Conservation (phyloP, 64 coral and sea anemone species). For the Montipora capricornis region DNA sequence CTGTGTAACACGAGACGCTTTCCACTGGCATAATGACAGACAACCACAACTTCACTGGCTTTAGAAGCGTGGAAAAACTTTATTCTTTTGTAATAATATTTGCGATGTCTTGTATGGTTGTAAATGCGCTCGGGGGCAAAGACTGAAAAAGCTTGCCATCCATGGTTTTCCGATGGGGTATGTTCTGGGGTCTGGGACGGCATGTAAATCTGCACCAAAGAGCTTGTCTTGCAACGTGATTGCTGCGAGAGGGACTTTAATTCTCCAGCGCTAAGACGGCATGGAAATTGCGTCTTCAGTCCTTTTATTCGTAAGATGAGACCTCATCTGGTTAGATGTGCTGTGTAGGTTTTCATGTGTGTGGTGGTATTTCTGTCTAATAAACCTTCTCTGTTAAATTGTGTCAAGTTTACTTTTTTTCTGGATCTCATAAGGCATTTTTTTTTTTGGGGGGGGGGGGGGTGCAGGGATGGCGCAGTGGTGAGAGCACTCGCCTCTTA, state of each 20-base stretch:
- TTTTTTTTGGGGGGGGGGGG: too few relatives aligned
- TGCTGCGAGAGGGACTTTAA: not conserved
- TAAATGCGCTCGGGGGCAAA: not conserved
- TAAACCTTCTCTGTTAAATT: slow-evolving; percentile 20
- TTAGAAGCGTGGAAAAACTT: slow-evolving; percentile 44
- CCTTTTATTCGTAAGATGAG: not conserved
- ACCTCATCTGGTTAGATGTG: not conserved
- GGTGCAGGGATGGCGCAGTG: too few relatives aligned
- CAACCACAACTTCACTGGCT: slow-evolving; percentile 21
- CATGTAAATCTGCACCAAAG: not conserved
- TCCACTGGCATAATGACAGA: slow-evolving; percentile 1
- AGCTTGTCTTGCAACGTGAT: not conserved
- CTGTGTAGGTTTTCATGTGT: slow-evolving; percentile 33
- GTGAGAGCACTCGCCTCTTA: too few relatives aligned
- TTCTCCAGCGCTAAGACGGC: not conserved
- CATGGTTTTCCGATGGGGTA: not conserved
- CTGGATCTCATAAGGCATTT: not conserved
- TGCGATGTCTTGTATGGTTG: not conserved
- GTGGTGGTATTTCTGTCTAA: slow-evolving; percentile 32
- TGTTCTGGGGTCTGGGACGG: not conserved
- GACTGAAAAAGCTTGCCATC: slow-evolving; percentile 1
- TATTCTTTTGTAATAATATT: slow-evolving; percentile 66
- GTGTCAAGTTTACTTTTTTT: not conserved
- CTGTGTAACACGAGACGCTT: slow-evolving; percentile 73
- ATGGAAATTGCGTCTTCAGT: not conserved